Evolutionary conservation across 1,140 invertebrate genomes (phyloP).

Genomic region (Lanistes nyassanus): DNA sequence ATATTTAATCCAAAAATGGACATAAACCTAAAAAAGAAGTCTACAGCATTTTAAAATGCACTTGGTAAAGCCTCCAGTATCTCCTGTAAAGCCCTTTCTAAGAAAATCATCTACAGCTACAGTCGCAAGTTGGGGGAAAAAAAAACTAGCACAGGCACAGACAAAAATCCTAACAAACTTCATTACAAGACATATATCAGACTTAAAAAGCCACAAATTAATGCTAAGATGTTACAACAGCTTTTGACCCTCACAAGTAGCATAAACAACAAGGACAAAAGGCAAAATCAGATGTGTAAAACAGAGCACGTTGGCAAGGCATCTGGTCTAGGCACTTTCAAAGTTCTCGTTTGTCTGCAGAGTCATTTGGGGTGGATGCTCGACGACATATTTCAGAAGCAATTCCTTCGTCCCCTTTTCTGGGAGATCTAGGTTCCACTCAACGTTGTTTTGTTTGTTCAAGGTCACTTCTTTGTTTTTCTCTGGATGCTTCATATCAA

Average conservation of each 20-base stretch:
- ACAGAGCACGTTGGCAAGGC: too few relatives aligned
- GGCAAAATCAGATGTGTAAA: too few relatives aligned
- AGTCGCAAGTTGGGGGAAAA: too few relatives aligned
- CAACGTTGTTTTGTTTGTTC: slow-evolving; percentile 61
- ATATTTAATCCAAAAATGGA: too few relatives aligned
- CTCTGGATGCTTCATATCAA: slow-evolving; percentile 47
- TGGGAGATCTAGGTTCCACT: slow-evolving; percentile 59
- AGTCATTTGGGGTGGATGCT: slow-evolving; percentile 47
- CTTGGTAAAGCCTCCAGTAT: too few relatives aligned
- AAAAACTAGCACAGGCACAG: too few relatives aligned
- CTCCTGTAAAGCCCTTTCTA: too few relatives aligned
- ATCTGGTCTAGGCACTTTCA: background rate
- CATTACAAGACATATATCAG: background rate
- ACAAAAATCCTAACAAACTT: too few relatives aligned
- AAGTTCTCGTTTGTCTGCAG: background rate
- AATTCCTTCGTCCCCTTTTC: slow-evolving; percentile 46
- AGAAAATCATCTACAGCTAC: too few relatives aligned
- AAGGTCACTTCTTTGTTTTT: slow-evolving; percentile 45
- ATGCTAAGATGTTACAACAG: background rate
- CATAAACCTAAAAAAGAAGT: too few relatives aligned
- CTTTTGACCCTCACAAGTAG: background rate
- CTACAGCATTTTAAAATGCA: too few relatives aligned
- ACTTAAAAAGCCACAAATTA: background rate
- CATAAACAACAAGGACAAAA: too few relatives aligned
- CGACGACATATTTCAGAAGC: slow-evolving; percentile 56